Evolutionary conservation across 1,140 invertebrate genomes (phyloP).

Genomic region (Oryzaephilus surinamensis): DNA sequence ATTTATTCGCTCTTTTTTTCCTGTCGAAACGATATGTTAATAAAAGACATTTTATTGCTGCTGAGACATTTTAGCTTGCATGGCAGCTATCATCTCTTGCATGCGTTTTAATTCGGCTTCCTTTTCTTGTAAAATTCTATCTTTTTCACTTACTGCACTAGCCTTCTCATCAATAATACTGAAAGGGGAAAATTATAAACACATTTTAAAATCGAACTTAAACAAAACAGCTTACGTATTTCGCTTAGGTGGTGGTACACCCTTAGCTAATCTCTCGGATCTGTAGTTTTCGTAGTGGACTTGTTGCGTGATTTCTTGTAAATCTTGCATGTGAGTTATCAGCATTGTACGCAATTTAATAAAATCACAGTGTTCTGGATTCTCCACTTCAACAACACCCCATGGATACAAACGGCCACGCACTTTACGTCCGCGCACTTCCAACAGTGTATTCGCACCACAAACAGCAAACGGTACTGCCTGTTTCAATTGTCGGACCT

Average conservation of each 20-base stretch:
- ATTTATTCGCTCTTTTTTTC: slow-evolving; percentile 7
- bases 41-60: slow-evolving; percentile 39
- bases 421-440: slow-evolving; percentile 81
- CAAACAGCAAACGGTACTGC: slow-evolving; percentile 98
- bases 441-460: slow-evolving; percentile 85
- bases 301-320: slow-evolving; percentile 91
- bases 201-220: not conserved
- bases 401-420: slow-evolving; percentile 92
- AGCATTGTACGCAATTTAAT: slow-evolving; percentile 96
- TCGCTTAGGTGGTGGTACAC: slow-evolving; percentile 57
- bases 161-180: slow-evolving; percentile 33
- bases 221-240: slow-evolving; percentile 47
- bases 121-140: slow-evolving; percentile 78
- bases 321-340: slow-evolving; percentile 93
- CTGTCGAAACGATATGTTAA: too few relatives aligned
- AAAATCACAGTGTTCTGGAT: slow-evolving; percentile 98
- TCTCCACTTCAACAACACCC: slow-evolving; percentile 99
- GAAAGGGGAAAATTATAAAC: slow-evolving; percentile 11
- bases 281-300: slow-evolving; percentile 97
- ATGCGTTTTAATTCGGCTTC: slow-evolving; percentile 82
- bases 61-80: slow-evolving; percentile 86
- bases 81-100: slow-evolving; percentile 91
- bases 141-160: slow-evolving; percentile 55
- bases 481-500: slow-evolving; percentile 81
- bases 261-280: slow-evolving; percentile 73